Conservation (phyloP, 1,140 invertebrate genomes). For the Holotrichia oblita region DNA sequence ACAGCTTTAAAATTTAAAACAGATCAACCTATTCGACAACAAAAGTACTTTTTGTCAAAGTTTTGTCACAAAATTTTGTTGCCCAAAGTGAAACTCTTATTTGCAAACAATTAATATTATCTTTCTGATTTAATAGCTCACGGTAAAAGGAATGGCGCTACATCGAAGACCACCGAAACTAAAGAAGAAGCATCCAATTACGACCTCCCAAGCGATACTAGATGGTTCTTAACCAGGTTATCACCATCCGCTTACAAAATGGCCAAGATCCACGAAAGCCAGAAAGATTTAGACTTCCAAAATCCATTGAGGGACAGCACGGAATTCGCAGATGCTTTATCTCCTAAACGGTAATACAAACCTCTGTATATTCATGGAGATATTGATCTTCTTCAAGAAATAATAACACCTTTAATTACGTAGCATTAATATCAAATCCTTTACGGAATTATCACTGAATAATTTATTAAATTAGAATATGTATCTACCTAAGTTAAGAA, state of each 20-base stretch:
- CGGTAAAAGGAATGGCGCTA: not conserved
- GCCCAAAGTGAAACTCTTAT: too few species aligned
- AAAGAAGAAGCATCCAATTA: not conserved
- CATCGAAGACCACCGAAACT: not conserved
- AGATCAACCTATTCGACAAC: too few species aligned
- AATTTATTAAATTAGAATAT: too few species aligned
- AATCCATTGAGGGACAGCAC: not conserved
- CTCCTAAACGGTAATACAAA: not conserved
- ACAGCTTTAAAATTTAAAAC: too few species aligned
- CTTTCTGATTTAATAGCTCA: not conserved
- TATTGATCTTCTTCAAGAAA: too few species aligned
- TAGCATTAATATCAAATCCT: too few species aligned
- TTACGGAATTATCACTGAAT: too few species aligned
- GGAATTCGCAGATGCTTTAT: not conserved
- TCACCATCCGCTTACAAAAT: not conserved
- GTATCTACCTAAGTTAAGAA: too few species aligned
- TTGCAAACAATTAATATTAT: not conserved
- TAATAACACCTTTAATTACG: too few species aligned
- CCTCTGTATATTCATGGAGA: not conserved
- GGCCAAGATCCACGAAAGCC: not conserved
- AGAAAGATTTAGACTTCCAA: not conserved
- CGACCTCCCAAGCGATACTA: constrained; percentile 7
- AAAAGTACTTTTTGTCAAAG: too few species aligned
- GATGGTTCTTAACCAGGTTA: constrained; percentile 16
- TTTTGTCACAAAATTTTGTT: too few species aligned